Evolutionary conservation across 2,888 invertebrate genomes (phyloP).

Genomic region (Marronus borbonicus): DNA sequence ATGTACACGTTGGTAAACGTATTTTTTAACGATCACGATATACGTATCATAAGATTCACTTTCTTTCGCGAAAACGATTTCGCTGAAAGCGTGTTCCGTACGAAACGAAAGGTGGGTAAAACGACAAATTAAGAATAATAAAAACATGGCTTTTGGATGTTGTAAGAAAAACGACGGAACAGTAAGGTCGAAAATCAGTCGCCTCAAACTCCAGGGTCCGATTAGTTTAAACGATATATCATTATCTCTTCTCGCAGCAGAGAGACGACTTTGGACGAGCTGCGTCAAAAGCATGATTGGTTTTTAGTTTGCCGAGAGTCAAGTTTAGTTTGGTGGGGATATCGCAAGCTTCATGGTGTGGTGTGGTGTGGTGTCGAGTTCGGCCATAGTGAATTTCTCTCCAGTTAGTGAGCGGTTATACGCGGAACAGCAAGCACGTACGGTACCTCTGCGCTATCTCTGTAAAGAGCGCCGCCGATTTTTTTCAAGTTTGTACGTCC

Average conservation of each 20-base stretch:
- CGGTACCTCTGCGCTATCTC: conserved; percentile 71
- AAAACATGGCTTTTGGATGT: conserved; percentile 30
- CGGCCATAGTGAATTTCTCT: conserved; percentile 64
- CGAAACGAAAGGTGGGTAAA: conserved; percentile 30
- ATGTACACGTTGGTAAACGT: background rate
- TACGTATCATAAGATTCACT: conserved; percentile 28
- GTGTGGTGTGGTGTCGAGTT: conserved; percentile 50
- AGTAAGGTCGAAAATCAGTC: conserved; percentile 56
- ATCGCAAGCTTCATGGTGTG: conserved; percentile 49
- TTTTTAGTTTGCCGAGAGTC: conserved; percentile 43
- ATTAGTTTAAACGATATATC: conserved; percentile 57
- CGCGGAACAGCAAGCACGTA: conserved; percentile 75
- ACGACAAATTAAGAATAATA: conserved; percentile 40
- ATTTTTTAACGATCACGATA: conserved; percentile 11
- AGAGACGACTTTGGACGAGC: conserved; percentile 59
- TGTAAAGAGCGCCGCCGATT: conserved; percentile 73
- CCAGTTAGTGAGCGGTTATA: conserved; percentile 72
- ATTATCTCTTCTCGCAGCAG: conserved; percentile 56
- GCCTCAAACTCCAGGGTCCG: conserved; percentile 51
- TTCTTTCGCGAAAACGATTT: conserved; percentile 44
- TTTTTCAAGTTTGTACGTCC: conserved; percentile 35
- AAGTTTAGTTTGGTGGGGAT: conserved; percentile 52
- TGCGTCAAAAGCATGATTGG: conserved; percentile 50
- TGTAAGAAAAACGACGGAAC: conserved; percentile 39
- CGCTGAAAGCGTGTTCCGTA: conserved; percentile 8